Base-by-base conservation (phyloP, 1,140 invertebrate species). In the Trichonephila clavipes region DNA sequence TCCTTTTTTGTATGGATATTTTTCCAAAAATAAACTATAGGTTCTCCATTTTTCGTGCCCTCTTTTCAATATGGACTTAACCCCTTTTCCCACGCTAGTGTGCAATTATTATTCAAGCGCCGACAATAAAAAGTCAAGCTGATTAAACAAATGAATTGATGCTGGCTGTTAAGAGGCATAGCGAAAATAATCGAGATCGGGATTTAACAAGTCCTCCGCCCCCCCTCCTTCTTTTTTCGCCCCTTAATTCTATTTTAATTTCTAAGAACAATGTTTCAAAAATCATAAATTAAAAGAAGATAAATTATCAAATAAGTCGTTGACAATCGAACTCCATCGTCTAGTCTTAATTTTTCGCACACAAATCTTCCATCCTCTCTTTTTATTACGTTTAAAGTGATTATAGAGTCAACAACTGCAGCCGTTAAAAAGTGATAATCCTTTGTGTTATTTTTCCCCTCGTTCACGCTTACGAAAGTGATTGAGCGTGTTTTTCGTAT, bases 371-470 rank as follows among this genome's bases (percentile, higher is more conserved):
- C 59, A 34, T 7, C 58, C 44, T 28, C 44, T 64, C 28, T 92
- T 69, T 82, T 93, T 88, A 62, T 88, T 77, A 93, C 92, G 81
- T 88, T 87, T 88, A 93, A 93, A 66, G 85, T 82, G 92, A 93
- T 93, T 93, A 93, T 93, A 81, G 24, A 93, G 86, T 93, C 92
- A 93, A 93, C 92, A 93, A 88, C 69, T 77, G 28, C 18, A 82
- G 24, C 92, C 24, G 44, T 93, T 93, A 93, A 93, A 93, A 92
- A 92, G 91, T 87, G 91, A 92, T 92, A 92, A 93, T 93, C 92
- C 72, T 93, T 93, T 93, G 86, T 93, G 69, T 81, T 81, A 72
- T 81, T 81, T 88, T 81, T 81, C 81, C 34, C 19, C 19, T n/a
- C 34, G 87, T 93, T 93, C 58, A 34, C 14, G 66, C 83, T 93